phyloP scores from a whole-genome alignment of 2,113 vertebrate genomes.

The Copsychus sechellarum region DNA sequence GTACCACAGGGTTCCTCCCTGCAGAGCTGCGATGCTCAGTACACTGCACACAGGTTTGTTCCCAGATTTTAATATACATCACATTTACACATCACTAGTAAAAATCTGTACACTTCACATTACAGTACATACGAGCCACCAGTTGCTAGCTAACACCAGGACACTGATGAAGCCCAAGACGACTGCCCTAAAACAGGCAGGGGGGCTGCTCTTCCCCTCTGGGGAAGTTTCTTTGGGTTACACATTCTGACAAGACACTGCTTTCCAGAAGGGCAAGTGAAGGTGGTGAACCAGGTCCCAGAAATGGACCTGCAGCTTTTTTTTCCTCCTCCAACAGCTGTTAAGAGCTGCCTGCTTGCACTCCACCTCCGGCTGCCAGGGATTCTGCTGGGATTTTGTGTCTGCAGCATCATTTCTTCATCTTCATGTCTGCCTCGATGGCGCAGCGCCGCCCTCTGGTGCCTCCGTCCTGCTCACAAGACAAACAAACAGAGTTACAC shows the following conservation, averaged over 20 bases:
- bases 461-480: slow-evolving; percentile 87
- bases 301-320: slow-evolving; percentile 3
- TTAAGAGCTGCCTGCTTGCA: not conserved
- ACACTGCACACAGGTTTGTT: slow-evolving; percentile 54
- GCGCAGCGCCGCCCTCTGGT: slow-evolving; percentile 97
- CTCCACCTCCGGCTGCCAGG: not conserved
- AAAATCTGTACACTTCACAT: slow-evolving; percentile 81
- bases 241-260: not conserved
- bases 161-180: slow-evolving; percentile 71
- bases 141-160: slow-evolving; percentile 75
- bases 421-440: slow-evolving; percentile 99
- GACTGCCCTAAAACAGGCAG: slow-evolving; percentile 82
- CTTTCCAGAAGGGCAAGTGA: not conserved
- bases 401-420: slow-evolving; percentile 90
- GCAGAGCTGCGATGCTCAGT: not conserved
- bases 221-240: slow-evolving; percentile 70
- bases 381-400: not conserved
- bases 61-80: slow-evolving; percentile 77
- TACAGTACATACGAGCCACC: slow-evolving; percentile 78
- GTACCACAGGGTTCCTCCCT: not conserved
- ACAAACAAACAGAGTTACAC: slow-evolving; percentile 44
- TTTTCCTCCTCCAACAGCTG: not conserved
- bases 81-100: slow-evolving; percentile 74
- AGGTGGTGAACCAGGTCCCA: not conserved
- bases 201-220: slow-evolving; percentile 58